Conservation (phyloP, 2,888 invertebrate species). For the Leucophenga montana region DNA sequence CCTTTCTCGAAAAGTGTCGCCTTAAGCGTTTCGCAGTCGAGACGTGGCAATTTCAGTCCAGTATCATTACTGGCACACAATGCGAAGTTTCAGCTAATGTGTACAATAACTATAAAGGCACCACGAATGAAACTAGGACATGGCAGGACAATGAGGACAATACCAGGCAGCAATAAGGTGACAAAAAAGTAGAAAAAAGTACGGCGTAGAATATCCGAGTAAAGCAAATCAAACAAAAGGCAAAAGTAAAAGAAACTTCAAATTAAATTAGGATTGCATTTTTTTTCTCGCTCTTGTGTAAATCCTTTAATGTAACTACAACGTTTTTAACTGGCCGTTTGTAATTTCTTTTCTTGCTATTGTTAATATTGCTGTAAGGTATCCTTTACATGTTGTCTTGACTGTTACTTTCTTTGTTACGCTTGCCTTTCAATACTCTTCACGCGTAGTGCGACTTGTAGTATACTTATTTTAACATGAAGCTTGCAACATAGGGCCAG, state of each 20-base stretch:
- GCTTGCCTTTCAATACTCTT: not conserved
- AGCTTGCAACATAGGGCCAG: not conserved
- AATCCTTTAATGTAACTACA: slow-evolving; percentile 14
- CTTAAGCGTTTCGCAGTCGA: not conserved
- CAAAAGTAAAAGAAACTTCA: slow-evolving; percentile 52
- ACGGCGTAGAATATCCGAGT: slow-evolving; percentile 18
- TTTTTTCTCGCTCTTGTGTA: slow-evolving; percentile 31
- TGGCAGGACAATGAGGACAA: not conserved
- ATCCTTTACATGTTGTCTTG: slow-evolving; percentile 1
- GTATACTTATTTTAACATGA: not conserved
- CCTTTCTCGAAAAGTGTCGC: slow-evolving; percentile 13
- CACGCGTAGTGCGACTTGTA: not conserved
- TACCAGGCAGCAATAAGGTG: not conserved
- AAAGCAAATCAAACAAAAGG: not conserved
- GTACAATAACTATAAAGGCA: not conserved
- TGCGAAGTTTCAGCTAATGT: too few relatives aligned
- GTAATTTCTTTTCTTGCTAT: slow-evolving; percentile 17
- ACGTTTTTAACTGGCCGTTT: slow-evolving; percentile 12
- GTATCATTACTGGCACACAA: slow-evolving; percentile 12
- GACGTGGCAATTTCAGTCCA: slow-evolving; percentile 1
- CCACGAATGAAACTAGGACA: not conserved
- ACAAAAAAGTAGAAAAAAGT: slow-evolving; percentile 19
- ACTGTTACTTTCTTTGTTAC: not conserved
- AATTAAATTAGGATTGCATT: slow-evolving; percentile 60
- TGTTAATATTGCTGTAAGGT: slow-evolving; percentile 11